Evolutionary conservation across 2,797 vertebrate genomes (phyloP), one percentile per base, ranked within the genome.

Genomic region (Chloroceryle amazona): DNA sequence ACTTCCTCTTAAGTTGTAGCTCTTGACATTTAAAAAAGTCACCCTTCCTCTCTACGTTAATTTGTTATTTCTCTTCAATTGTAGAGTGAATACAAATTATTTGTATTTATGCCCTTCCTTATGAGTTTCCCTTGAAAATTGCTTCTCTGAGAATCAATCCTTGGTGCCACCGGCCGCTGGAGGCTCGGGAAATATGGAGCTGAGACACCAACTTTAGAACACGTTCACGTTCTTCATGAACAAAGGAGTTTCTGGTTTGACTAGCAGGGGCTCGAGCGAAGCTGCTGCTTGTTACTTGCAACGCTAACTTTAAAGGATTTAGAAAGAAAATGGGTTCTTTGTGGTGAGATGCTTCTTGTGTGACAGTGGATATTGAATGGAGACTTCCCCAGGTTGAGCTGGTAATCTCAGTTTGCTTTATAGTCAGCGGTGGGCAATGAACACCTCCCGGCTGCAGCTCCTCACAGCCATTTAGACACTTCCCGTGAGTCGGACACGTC

Each of bases 21-120:
- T 89, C 86, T 93, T 95, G 90, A 96, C 91, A 94, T 95, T 97
- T 93, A 10, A 58, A 63, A 76, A 58, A 93, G 72, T 67, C 79
- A 85, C 71, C 52, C 49, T 85, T 86, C 86, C 33, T 91, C 78
- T 81, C 71, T 81, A 22, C 71, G 11, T 94, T 47, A 84, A 92
- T 94, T 91, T 89, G 83, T 75, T 93, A 47, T 63, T 95, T 89
- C 76, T 73, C 60, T 68, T 73, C 52, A 52, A 0, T 85, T 81
- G 71, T 87, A 86, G 60, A 73, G 23, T 35, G 86, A 93, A 89
- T 94, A 71, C 55, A 90, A 57, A 80, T 93, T 70, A 93, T 85
- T 94, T 93, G 44, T 79, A 15, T 92, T 90, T 89, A 55, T 94
- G 66, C 55, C 42, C 19, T 47, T 61, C 42, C 9, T 70, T 55